Conservation (phyloP, 2,888 invertebrate species). For the Saturnia pavonia region DNA sequence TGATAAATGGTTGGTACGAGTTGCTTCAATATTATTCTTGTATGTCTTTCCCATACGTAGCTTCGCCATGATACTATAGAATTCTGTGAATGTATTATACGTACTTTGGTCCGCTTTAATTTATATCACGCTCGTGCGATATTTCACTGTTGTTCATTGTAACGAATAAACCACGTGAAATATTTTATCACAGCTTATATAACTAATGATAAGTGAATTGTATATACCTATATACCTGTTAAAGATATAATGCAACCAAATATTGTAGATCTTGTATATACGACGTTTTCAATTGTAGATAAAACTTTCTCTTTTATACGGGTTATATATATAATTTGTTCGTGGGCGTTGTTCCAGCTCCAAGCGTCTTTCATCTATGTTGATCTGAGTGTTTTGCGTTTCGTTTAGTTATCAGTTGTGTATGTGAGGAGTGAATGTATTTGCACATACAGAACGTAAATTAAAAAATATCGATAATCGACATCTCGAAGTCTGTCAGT, state of each 20-base stretch:
- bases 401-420: slow-evolving; percentile 53
- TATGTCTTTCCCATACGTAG: too few species aligned
- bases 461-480: slow-evolving; percentile 52
- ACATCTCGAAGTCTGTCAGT: slow-evolving; percentile 74
- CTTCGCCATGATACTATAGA: too few species aligned
- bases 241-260: slow-evolving; percentile 13
- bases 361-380: slow-evolving; percentile 30
- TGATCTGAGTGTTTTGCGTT: slow-evolving; percentile 20
- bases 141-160: too few species aligned
- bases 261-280: neutral
- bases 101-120: too few species aligned
- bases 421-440: slow-evolving; percentile 63
- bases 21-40: too few species aligned
- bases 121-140: too few species aligned
- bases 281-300: neutral
- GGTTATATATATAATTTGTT: slow-evolving; percentile 31
- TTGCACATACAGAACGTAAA: slow-evolving; percentile 58
- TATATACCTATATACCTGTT: neutral
- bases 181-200: neutral
- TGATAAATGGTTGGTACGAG: too few species aligned
- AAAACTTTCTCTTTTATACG: slow-evolving; percentile 27
- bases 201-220: neutral
- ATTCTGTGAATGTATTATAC: too few species aligned
- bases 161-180: neutral
- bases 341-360: slow-evolving; percentile 36